Conservation (phyloP, 2,888 invertebrate species). For the Gymnoscelis rufifasciata region DNA sequence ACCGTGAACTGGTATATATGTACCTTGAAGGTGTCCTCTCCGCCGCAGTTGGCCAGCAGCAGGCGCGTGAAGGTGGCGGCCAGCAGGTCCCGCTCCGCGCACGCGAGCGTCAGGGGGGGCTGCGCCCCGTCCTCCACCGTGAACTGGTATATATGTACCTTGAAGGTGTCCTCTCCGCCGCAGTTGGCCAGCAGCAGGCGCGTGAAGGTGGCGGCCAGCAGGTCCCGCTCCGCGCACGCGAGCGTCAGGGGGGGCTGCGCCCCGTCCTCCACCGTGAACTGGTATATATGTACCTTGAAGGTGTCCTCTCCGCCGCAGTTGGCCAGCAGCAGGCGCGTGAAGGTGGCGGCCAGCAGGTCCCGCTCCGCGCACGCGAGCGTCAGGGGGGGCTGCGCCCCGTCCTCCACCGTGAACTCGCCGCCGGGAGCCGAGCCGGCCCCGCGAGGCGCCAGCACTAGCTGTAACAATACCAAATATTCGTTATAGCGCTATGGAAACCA, state of each 20-base stretch:
- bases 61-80: too few relatives aligned
- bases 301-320: constrained; percentile 97
- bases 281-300: constrained; percentile 82
- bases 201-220: constrained; percentile 96
- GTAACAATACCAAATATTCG: constrained; percentile 18
- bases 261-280: constrained; percentile 93
- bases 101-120: constrained; percentile 89
- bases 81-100: constrained; percentile 92
- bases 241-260: constrained; percentile 91
- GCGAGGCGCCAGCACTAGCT: constrained; percentile 51
- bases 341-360: constrained; percentile 95
- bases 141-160: too few relatives aligned
- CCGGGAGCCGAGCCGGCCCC: constrained; percentile 54
- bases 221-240: constrained; percentile 90
- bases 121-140: constrained; percentile 94
- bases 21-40: constrained; percentile 96
- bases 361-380: constrained; percentile 90
- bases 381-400: constrained; percentile 93
- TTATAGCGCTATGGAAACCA: too few relatives aligned
- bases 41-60: too few relatives aligned
- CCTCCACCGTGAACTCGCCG: constrained; percentile 90
- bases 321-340: constrained; percentile 92
- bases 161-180: constrained; percentile 97
- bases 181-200: too few relatives aligned
- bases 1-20: too few relatives aligned